Evolutionary conservation across 35 echinoderm and acorn worm species (phyloP), one percentile per base, ranked within the genome.

Genomic region (Ophiothrix spiculata): DNA sequence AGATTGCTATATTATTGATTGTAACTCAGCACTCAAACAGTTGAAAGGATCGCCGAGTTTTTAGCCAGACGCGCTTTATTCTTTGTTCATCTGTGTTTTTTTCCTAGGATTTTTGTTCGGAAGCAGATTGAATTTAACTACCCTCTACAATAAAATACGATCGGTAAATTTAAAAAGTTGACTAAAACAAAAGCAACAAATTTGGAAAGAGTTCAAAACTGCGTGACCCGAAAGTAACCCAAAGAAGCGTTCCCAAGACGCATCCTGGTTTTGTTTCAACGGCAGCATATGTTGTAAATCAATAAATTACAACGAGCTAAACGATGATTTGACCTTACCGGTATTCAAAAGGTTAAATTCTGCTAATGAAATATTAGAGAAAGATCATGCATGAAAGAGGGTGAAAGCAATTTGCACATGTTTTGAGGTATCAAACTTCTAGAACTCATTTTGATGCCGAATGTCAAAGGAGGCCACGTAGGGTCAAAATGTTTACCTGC

Each of bases 401-500:
- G 60, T 69, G 60, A 69, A 11, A 54, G 60, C 17, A 25, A 69
- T 69, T n/a, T 69, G 60, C 60, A 69, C 60, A 69, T 69, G 60
- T 69, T 69, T 69, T 6, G 4, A 10, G 8, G 23, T n/a, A 69
- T 69, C 60, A 69, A 69, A 25, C 60, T 69, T 15, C 29, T 49
- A 25, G 1, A 69, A 69, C 17, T 28, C 23, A n/a, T n/a, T 69
- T n/a, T 4, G 3, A 69, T n/a, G 60, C 23, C 16, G 60, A 69
- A 69, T 69, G 60, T 69, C 60, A 69, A 28, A 11, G 29, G 29
- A 28, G 60, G 60, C 23, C 60, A 69, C 10, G 29, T 69, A 6
- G 60, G 60, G 60, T 69, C 60, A 69, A 69, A 69, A 69, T 69
- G 60, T 69, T 69, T 69, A 69, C 60, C 60, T 69, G 60, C 60